phyloP scores from a whole-genome alignment of 2,797 vertebrate genomes.

The Alcedo quadribrachys region DNA sequence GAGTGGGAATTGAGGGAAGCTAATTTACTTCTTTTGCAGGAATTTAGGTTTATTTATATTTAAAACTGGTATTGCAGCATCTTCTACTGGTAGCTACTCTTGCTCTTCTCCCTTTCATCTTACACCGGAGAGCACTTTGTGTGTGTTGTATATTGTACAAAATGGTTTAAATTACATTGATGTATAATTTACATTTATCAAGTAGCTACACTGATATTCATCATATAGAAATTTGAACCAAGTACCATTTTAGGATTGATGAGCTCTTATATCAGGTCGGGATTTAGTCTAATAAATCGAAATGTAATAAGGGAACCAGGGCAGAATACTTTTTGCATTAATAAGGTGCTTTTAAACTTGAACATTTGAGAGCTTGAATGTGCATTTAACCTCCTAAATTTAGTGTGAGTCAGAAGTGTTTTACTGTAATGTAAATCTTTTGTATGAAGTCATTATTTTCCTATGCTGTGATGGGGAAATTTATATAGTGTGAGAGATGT shows the following conservation, averaged over 20 bases:
- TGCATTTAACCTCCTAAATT: constrained; percentile 27
- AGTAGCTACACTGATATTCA: neutral
- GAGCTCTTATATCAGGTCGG: neutral
- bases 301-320: neutral
- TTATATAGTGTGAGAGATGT: neutral
- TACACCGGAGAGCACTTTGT: neutral
- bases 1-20: neutral
- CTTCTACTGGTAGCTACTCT: neutral
- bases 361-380: neutral
- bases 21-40: neutral
- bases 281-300: neutral
- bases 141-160: neutral
- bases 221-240: neutral
- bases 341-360: neutral
- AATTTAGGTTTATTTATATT: neutral
- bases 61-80: neutral
- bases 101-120: neutral
- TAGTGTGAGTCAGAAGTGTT: neutral
- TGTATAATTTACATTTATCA: neutral
- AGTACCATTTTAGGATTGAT: neutral
- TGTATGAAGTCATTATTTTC: constrained; percentile 25
- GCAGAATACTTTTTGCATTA: neutral
- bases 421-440: neutral
- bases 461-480: neutral
- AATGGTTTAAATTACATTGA: neutral